phyloP scores from a whole-genome alignment of 2,888 invertebrate genomes.

The Lamellibrachia satsuma region DNA sequence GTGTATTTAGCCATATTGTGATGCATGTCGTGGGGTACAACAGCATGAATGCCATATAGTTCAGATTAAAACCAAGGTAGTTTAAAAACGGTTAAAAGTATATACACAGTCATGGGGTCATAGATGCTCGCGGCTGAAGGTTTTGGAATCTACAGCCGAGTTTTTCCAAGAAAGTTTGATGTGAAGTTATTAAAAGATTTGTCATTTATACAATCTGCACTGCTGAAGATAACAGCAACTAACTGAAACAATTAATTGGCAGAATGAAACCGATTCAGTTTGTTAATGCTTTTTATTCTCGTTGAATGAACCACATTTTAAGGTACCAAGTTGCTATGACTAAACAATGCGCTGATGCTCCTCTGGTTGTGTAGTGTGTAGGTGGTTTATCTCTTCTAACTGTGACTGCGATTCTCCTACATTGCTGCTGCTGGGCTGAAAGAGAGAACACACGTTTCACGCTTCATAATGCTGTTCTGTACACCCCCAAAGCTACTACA shows the following conservation, averaged over 20 bases:
- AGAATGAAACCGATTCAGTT: neutral
- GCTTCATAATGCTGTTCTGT: no score
- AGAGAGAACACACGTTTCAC: neutral
- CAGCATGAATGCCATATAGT: no score
- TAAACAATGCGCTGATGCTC: neutral
- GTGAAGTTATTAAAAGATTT: neutral
- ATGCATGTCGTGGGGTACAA: no score
- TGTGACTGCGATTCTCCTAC: neutral
- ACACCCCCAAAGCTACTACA: no score
- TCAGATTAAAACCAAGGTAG: no score
- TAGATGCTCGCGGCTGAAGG: no score
- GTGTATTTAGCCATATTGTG: no score
- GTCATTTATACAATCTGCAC: neutral
- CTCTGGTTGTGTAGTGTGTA: neutral
- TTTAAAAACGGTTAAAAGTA: no score
- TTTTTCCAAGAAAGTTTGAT: neutral
- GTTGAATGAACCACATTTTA: neutral
- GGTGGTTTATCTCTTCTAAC: neutral
- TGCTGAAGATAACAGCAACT: neutral
- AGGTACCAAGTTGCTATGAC: neutral
- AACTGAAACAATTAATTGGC: neutral
- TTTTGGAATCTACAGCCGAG: no score
- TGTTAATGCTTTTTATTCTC: constrained; percentile 9
- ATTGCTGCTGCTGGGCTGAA: neutral
- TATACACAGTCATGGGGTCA: no score